A percentile compares a stretch with the other conserved stretches of the same genome.
phyloP scores from a whole-genome alignment of 2,888 invertebrate species.

The Synanthedon vespiformis region DNA sequence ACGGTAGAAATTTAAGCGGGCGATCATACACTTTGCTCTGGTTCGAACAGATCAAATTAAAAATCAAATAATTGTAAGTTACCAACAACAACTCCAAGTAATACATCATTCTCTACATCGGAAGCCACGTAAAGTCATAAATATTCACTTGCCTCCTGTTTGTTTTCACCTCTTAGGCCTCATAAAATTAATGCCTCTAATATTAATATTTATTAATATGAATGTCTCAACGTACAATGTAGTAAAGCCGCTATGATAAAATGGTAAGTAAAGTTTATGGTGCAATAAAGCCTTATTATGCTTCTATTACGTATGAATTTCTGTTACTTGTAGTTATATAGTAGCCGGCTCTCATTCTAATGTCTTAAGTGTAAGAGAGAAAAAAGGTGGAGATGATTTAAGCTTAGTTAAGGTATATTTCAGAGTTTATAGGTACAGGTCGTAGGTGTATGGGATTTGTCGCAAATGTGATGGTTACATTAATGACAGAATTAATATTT shows the following conservation, averaged over 20 bases:
- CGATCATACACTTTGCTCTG: too few species aligned
- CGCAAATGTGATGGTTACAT: background rate
- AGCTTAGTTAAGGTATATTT: background rate
- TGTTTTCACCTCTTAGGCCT: constrained; percentile 59
- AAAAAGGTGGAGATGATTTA: constrained; percentile 3
- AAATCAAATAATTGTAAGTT: too few species aligned
- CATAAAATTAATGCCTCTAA: constrained; percentile 58
- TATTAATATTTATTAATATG: constrained; percentile 66
- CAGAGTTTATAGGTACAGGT: background rate
- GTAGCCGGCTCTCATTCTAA: constrained; percentile 18
- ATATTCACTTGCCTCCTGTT: constrained; percentile 55
- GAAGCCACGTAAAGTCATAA: constrained; percentile 46
- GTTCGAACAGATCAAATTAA: too few species aligned
- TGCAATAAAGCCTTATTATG: constrained; percentile 47
- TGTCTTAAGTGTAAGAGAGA: constrained; percentile 9
- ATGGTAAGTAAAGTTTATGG: constrained; percentile 58
- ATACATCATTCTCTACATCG: constrained; percentile 27
- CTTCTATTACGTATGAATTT: constrained; percentile 36
- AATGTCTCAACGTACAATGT: constrained; percentile 36
- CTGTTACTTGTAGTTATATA: constrained; percentile 16
- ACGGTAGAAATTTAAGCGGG: too few species aligned
- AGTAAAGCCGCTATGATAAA: constrained; percentile 47
- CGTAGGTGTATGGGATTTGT: background rate
- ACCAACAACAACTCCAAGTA: too few species aligned
- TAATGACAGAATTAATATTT: background rate